Evolutionary conservation across 2,888 invertebrate genomes (phyloP).

Genomic region (Leptarthrus brevirostris): DNA sequence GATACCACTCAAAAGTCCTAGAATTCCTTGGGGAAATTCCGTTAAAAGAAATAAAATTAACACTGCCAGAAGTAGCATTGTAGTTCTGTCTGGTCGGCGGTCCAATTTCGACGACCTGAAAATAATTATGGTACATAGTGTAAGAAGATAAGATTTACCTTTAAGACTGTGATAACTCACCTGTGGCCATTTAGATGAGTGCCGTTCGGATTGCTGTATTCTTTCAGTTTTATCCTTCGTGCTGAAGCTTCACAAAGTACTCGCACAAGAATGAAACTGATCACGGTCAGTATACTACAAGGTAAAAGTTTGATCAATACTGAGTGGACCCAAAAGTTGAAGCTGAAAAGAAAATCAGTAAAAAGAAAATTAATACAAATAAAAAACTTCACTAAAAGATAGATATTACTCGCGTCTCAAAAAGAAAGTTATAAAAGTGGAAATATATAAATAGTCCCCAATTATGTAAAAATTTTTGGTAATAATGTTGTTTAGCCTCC

Average conservation of each 20-base stretch:
- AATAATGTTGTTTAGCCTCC: no score
- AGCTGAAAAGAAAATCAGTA: slow-evolving; percentile 57
- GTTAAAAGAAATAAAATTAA: slow-evolving; percentile 87
- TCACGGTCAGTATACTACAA: slow-evolving; percentile 77
- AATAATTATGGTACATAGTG: not conserved
- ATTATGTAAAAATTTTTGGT: no score
- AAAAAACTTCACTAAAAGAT: no score
- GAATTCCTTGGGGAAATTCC: slow-evolving; percentile 85
- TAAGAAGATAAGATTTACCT: not conserved
- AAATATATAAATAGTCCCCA: no score
- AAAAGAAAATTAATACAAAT: not conserved
- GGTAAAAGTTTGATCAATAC: slow-evolving; percentile 81
- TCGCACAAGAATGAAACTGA: slow-evolving; percentile 73
- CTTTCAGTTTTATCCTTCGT: slow-evolving; percentile 77
- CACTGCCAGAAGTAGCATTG: slow-evolving; percentile 88
- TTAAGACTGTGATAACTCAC: slow-evolving; percentile 37
- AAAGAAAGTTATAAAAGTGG: no score
- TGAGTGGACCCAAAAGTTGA: slow-evolving; percentile 82
- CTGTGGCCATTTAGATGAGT: slow-evolving; percentile 58
- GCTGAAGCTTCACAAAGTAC: slow-evolving; percentile 81
- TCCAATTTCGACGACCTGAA: slow-evolving; percentile 71
- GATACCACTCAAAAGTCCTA: slow-evolving; percentile 78
- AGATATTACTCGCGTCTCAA: no score
- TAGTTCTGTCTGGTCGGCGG: slow-evolving; percentile 85
- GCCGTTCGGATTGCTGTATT: slow-evolving; percentile 71